phyloP scores from a whole-genome alignment of 2,113 vertebrate species.

The Glaucidium brasilianum region DNA sequence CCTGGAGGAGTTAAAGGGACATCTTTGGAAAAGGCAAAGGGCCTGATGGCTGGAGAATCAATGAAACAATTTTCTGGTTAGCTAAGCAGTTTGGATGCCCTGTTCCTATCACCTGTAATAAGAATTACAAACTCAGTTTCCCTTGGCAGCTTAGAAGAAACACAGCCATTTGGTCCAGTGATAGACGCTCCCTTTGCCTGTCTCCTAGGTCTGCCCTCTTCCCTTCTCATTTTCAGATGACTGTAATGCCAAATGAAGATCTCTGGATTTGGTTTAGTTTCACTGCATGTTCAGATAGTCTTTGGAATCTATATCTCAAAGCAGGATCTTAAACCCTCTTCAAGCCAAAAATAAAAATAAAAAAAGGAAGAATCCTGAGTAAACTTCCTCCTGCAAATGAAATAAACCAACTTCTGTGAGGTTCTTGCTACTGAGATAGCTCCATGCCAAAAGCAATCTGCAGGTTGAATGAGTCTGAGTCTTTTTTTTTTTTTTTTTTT shows the following conservation, averaged over 20 bases:
- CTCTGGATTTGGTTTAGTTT: not conserved
- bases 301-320: not conserved
- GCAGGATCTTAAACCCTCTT: not conserved
- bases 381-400: not conserved
- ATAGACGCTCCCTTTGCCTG: not conserved
- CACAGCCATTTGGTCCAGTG: not conserved
- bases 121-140: not conserved
- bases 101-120: not conserved
- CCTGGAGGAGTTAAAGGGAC: not conserved
- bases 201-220: not conserved
- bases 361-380: not conserved
- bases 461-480: slow-evolving; percentile 26
- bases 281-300: not conserved
- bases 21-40: not conserved
- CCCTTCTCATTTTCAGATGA: not conserved
- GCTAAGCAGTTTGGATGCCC: not conserved
- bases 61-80: slow-evolving; percentile 21
- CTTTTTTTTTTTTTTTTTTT: not conserved
- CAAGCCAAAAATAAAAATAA: not conserved
- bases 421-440: slow-evolving; percentile 34
- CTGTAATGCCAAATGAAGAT: not conserved
- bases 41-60: not conserved
- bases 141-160: not conserved
- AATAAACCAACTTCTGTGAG: not conserved
- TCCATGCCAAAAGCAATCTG: slow-evolving; percentile 40